Conservation (phyloP, 1,140 invertebrate species). For the Eurosta solidaginis region DNA sequence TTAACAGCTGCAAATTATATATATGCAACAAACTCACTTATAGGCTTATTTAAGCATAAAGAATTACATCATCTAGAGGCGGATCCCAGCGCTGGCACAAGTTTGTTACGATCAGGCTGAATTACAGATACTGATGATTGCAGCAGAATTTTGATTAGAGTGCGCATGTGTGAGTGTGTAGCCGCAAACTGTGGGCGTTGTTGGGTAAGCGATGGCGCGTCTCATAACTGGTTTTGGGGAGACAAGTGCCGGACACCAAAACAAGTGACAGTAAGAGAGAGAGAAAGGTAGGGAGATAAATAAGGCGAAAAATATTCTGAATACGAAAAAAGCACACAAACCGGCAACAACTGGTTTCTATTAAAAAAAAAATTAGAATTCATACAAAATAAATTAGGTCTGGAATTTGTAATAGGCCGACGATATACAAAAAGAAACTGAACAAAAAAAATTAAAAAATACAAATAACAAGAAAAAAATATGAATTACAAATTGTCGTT, state of each 20-base stretch:
- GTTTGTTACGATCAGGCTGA: not conserved
- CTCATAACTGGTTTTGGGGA: conserved; percentile 1
- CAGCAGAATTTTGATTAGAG: not conserved
- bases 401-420: not conserved
- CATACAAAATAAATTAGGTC: conserved; percentile 5
- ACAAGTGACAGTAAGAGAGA: not conserved
- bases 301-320: not conserved
- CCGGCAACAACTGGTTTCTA: not conserved
- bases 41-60: conserved; percentile 6
- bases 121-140: not conserved
- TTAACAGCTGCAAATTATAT: not conserved
- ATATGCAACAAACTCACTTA: too few relatives aligned
- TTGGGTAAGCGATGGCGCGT: not conserved
- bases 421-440: not conserved
- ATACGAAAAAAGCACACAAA: not conserved
- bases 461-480: not conserved
- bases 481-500: not conserved
- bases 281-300: not conserved
- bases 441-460: too few relatives aligned
- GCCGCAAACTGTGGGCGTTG: not conserved
- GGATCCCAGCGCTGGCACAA: not conserved
- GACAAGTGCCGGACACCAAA: not conserved
- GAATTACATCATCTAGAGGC: conserved; percentile 5
- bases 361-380: conserved; percentile 8
- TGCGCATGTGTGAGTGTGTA: too few relatives aligned